Evolutionary conservation across 1,140 invertebrate genomes (phyloP), one percentile per base, ranked within the genome.

Genomic region (Sweltsa coloradensis): DNA sequence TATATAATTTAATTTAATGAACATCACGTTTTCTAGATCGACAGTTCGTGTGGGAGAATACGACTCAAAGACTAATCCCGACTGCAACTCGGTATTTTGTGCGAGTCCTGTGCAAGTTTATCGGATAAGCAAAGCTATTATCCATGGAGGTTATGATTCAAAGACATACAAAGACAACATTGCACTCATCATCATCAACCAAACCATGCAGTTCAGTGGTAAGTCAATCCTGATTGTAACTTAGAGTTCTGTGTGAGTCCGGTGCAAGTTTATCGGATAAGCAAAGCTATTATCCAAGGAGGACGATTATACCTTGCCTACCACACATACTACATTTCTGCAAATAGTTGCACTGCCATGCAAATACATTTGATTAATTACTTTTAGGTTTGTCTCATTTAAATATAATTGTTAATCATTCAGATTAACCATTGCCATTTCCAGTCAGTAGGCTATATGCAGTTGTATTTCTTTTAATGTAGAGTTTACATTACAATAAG

Each of bases 101-200:
- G 76, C 75, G 0, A 69, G 73, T 0, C 72, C 75, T 2, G 70
- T 71, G 0, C 74, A 79, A 57, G 75, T 78, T 50, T 69, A 81
- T 50, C 68, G 73, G 34, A 73, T 82, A 39, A 75, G 72, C 52
- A 75, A 77, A 53, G 74, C 81, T 1, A 68, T 81, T 11, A 74
- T 81, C 0, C 79, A 83, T 61, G 78, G 78, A 1, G 75, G 76
- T 23, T 81, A 81, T 51, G 72, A 79, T 48, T 71, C 74, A 54
- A 73, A 75, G 57, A 75, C 74, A 51, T 83, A 77, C 60, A 65
- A 74, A 54, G 72, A 83, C 54, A 79, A 83, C 56, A 75, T 83
- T 45, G 79, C 79, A 1, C 60, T 83, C 21, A 60, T 83, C 5
- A 70, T 81, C 23, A 60, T 81, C 1, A 74, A 74, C 58, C 66